Conservation (phyloP, 2,797 vertebrate genomes). For the Columba guinea region DNA sequence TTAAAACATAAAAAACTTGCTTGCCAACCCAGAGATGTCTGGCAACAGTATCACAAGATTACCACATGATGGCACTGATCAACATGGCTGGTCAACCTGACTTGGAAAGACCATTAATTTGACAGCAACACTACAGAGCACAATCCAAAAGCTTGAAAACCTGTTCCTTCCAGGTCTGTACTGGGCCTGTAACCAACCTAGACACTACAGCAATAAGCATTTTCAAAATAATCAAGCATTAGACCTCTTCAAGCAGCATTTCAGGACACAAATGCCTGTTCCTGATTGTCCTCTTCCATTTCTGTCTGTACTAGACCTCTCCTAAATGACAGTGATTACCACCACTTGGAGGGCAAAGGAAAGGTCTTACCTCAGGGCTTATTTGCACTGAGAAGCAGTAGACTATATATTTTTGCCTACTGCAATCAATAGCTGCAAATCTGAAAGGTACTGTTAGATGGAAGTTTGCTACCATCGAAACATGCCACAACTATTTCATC, state of each 20-base stretch:
- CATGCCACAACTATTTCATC: neutral
- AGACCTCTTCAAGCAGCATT: neutral
- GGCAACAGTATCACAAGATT: neutral
- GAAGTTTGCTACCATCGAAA: neutral
- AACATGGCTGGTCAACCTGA: neutral
- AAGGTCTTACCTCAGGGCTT: neutral
- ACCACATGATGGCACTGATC: conserved; percentile 39
- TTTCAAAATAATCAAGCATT: neutral
- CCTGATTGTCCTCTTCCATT: neutral
- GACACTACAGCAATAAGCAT: neutral
- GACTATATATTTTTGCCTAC: neutral
- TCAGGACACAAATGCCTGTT: neutral
- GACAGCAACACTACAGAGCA: neutral
- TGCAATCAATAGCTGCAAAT: neutral
- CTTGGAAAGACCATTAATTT: neutral
- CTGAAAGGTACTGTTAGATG: neutral
- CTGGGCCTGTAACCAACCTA: neutral
- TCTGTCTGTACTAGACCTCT: neutral
- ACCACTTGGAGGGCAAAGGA: neutral
- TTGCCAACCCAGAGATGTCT: neutral
- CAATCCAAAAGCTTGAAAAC: neutral
- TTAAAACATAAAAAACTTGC: neutral
- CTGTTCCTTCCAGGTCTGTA: neutral
- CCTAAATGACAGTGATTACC: neutral
- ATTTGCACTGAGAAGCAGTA: neutral